A percentile compares a stretch with the other conserved stretches of the same genome.
These are phyloP conservation scores for Diprion similis DNA, from an alignment of 1,140 invertebrate species.

Conservation along the genomic window DNA sequence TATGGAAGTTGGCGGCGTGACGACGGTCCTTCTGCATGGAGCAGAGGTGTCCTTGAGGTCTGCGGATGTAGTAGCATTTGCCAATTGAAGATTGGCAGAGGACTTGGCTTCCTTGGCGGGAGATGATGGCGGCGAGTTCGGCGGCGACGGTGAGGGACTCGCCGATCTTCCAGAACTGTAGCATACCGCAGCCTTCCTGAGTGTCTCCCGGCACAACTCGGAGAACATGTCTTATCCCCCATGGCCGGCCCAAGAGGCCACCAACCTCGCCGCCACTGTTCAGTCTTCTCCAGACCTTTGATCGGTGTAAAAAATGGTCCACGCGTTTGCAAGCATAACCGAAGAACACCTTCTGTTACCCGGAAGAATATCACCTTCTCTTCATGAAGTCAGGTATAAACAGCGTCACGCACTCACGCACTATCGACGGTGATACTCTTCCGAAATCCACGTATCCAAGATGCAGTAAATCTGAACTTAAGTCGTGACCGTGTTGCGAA, in stretches of 20 bases:
- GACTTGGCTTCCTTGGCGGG: slow-evolving; percentile 55
- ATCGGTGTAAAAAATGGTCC: background rate
- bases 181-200: slow-evolving; percentile 64
- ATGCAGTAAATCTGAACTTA: no score
- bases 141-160: slow-evolving; percentile 57
- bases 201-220: slow-evolving; percentile 68
- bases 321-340: background rate
- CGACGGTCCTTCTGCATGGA: slow-evolving; percentile 30
- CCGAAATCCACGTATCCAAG: no score
- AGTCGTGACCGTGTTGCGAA: no score
- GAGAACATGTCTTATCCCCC: slow-evolving; percentile 66
- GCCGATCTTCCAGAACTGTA: slow-evolving; percentile 58
- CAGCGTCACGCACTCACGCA: no score
- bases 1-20: slow-evolving; percentile 10
- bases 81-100: slow-evolving; percentile 46
- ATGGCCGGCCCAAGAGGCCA: slow-evolving; percentile 55
- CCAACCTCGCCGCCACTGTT: slow-evolving; percentile 26
- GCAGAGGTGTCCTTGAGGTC: slow-evolving; percentile 26
- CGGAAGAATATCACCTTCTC: background rate
- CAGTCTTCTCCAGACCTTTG: background rate
- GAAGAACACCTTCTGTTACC: slow-evolving; percentile 32
- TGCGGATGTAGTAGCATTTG: slow-evolving; percentile 37
- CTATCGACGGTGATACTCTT: no score
- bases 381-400: background rate
- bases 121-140: slow-evolving; percentile 57